Evolutionary conservation across 2,113 vertebrate species (phyloP).

Genomic region (Bujurquina vittata): DNA sequence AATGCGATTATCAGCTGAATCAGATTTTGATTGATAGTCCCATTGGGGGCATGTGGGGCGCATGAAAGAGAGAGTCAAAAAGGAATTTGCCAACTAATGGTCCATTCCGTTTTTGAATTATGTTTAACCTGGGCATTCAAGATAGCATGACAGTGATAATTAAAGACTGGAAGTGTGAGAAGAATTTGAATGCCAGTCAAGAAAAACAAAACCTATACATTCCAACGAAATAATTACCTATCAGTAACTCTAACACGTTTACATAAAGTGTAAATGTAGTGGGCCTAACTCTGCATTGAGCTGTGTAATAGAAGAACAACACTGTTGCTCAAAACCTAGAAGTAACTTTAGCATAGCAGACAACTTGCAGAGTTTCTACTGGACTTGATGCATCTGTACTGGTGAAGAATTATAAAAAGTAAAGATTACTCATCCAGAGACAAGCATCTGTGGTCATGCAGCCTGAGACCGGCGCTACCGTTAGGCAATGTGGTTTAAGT

Average conservation of each 20-base stretch:
- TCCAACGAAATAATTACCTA: constrained; percentile 78
- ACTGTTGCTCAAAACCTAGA: not conserved
- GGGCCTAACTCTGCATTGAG: not conserved
- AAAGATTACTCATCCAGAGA: too few species aligned
- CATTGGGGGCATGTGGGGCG: constrained; percentile 45
- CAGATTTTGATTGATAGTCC: constrained; percentile 61
- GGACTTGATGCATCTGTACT: too few species aligned
- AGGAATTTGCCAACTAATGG: constrained; percentile 67
- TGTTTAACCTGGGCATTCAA: constrained; percentile 59
- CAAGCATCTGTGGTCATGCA: too few species aligned
- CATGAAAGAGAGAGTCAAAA: constrained; percentile 61
- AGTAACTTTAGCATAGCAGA: not conserved
- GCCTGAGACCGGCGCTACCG: too few species aligned
- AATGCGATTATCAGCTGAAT: constrained; percentile 57
- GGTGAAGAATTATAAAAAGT: too few species aligned
- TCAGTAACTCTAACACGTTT: constrained; percentile 49
- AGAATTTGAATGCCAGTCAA: constrained; percentile 59
- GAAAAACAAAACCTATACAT: constrained; percentile 35
- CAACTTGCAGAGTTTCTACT: not conserved
- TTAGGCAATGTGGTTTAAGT: too few species aligned
- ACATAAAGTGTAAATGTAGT: not conserved
- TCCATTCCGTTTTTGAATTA: constrained; percentile 67
- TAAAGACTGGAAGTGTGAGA: constrained; percentile 30
- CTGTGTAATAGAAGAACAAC: not conserved
- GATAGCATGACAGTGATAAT: constrained; percentile 47